Percentiles rank a stretch among this genome's conserved stretches.
Evolutionary conservation across 2,797 vertebrate species (phyloP).

Genomic region (Brachyalestes nurse): DNA sequence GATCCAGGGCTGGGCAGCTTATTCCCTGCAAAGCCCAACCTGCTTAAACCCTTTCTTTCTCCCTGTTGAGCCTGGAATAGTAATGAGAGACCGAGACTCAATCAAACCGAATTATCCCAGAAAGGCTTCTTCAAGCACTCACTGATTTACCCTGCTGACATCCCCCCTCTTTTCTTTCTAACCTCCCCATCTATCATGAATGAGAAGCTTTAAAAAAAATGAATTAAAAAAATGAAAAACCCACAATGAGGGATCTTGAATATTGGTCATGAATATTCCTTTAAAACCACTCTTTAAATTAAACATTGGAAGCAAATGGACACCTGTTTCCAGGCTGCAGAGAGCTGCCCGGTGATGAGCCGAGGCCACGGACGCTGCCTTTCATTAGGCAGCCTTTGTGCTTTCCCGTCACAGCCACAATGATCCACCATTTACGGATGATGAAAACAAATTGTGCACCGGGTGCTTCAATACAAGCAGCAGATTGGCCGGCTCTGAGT

Average conservation of each 20-base stretch:
- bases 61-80: constrained; percentile 59
- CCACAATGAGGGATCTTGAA: constrained; percentile 57
- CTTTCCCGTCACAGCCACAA: constrained; percentile 58
- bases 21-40: background rate
- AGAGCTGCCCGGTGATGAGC: constrained; percentile 52
- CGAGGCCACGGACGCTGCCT: constrained; percentile 56
- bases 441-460: constrained; percentile 66
- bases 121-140: constrained; percentile 84
- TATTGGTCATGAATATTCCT: constrained; percentile 82
- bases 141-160: constrained; percentile 77
- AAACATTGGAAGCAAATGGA: constrained; percentile 48
- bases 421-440: constrained; percentile 62
- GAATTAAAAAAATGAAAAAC: background rate
- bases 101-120: constrained; percentile 87
- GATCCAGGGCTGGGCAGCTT: constrained; percentile 65
- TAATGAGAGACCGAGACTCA: constrained; percentile 82
- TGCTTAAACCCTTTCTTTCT: constrained; percentile 61
- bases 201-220: constrained; percentile 43
- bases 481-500: constrained; percentile 57
- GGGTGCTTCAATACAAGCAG: constrained; percentile 54
- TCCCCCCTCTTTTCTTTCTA: constrained; percentile 4
- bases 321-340: constrained; percentile 60
- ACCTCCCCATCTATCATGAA: constrained; percentile 17
- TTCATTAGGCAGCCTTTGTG: constrained; percentile 65
- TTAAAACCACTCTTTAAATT: constrained; percentile 61